Percentiles rank a stretch among this genome's conserved stretches.
These are phyloP conservation scores for Gallinago solitaria DNA, from an alignment of 2,797 vertebrate species.

Conservation along the genomic window DNA sequence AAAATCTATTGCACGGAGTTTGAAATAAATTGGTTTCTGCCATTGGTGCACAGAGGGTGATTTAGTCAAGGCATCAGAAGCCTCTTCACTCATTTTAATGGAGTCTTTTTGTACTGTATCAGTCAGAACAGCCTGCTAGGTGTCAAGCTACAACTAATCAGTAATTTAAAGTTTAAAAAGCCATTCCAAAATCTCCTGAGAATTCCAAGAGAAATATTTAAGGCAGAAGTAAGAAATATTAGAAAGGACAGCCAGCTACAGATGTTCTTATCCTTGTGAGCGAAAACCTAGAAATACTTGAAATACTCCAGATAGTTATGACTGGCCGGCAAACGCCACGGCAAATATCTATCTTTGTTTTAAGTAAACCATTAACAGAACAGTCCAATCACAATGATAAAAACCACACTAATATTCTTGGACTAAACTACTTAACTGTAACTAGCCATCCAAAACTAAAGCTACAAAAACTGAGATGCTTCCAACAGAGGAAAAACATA, in stretches of 20 bases:
- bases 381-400: constrained; percentile 11
- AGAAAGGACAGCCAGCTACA: constrained; percentile 47
- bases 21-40: not conserved
- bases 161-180: not conserved
- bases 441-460: not conserved
- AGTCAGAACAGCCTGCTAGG: not conserved
- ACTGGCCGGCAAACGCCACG: constrained; percentile 7
- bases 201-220: not conserved
- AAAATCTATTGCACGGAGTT: too few species aligned
- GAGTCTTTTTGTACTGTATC: not conserved
- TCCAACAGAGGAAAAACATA: not conserved
- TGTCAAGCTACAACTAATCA: not conserved
- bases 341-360: constrained; percentile 21
- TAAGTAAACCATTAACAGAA: constrained; percentile 51
- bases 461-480: not conserved
- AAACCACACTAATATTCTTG: constrained; percentile 29
- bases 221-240: not conserved
- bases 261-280: constrained; percentile 45
- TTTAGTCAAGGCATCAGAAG: fast-evolving
- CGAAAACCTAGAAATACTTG: constrained; percentile 42
- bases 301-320: constrained; percentile 62
- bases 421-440: not conserved
- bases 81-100: fast-evolving
- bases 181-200: not conserved
- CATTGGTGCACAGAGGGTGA: fast-evolving